These are phyloP conservation scores for Triplophysa dalaica DNA, from an alignment of 2,113 vertebrate species.

Conservation along the genomic window DNA sequence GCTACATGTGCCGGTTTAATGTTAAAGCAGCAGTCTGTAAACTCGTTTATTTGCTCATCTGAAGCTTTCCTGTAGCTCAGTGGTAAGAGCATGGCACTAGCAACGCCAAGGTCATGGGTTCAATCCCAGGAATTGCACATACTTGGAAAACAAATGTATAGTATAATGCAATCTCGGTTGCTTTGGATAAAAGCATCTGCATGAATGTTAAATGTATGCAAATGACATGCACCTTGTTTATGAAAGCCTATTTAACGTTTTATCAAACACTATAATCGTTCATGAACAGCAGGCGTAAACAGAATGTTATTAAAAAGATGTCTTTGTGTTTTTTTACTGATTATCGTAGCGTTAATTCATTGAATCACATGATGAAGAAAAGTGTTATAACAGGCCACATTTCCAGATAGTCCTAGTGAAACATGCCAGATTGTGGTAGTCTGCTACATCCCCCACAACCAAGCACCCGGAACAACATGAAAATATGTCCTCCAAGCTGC, in stretches of 20 bases:
- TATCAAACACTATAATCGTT: background rate
- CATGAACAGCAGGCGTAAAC: background rate
- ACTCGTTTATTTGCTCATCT: background rate
- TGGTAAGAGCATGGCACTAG: no score
- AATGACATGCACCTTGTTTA: no score
- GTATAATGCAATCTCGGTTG: no score
- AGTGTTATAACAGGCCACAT: background rate
- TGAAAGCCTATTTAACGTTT: no score
- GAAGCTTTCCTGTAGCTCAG: no score
- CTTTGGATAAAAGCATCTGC: no score
- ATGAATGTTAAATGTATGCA: no score
- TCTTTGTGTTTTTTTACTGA: background rate
- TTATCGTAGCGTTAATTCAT: background rate
- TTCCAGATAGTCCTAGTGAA: background rate
- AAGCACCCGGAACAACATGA: no score
- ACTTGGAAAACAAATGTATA: no score
- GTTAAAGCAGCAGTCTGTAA: background rate
- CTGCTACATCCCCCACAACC: background rate
- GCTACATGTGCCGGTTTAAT: background rate
- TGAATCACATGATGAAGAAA: background rate
- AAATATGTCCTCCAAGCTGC: background rate
- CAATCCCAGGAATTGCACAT: no score
- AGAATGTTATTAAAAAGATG: background rate
- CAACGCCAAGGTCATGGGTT: no score
- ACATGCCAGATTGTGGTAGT: background rate